Base-by-base conservation (phyloP, 2,888 invertebrate species). In the Acronicta psi region DNA sequence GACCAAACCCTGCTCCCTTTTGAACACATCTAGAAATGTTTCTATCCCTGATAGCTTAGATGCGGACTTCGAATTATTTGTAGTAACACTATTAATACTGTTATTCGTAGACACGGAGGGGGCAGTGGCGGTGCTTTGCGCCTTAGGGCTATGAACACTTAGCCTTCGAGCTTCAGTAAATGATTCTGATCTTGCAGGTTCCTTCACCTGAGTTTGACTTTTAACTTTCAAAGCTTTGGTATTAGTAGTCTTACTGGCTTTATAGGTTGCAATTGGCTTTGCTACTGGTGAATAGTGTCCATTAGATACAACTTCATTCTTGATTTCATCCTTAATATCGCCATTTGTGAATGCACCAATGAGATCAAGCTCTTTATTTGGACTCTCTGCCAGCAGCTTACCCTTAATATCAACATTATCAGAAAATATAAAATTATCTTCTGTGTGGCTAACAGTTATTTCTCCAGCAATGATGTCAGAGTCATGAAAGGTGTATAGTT, bases 401-500 rank as follows among this genome's bases (percentile, higher is more conserved):
- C 64, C 74, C 61, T 89, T 92, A 37, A 77, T 80, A 77, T 91
- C 90, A 77, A 85, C 81, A 77, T 69, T 85, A 50, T 93, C 93
- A 50, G 88, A 75, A 69, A 90, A 91, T 58, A 89, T 84, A 68
- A 87, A 89, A 75, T 87, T 88, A 73, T 94, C 94, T 75, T 94
- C 94, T n/a, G 94, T 93, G 65, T 94, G 90, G 74, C 90, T 88
- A 6, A 94, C 94, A 55, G 94, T 94, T 73, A 94, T 93, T 81
- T 94, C 94, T 42, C 89, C 88, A 41, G 94, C 92, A 52, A 94
- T 91, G 8, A 93, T 90, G 81, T 94, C 94, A 1, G 94, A 91
- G 78, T 94, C 94, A 79, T 93, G 90, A 82, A 94, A 94, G 50
- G 94, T 94, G 71, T 94, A 94, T 41, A 94, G 78, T 74, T 94